Base-by-base conservation (phyloP, 2,888 invertebrate species). In the Drosophila paranaensis region DNA sequence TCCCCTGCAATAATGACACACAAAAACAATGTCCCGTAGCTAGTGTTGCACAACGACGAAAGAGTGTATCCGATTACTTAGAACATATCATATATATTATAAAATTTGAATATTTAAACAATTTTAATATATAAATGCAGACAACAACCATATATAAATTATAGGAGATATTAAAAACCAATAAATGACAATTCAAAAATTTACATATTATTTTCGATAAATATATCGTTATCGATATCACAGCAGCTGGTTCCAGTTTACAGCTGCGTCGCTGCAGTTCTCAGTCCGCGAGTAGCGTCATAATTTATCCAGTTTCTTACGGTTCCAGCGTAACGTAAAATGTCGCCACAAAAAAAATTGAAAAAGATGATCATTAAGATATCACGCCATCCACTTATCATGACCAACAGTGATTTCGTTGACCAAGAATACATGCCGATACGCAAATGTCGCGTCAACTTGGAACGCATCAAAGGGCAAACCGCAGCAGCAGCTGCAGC, bases 381-480 rank as follows among this genome's bases (percentile, higher is more conserved):
- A 33, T 74, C 86, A 3, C 82, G 90, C 0, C 74, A 90, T 27
- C 80, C 89, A 1, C 86, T 74, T 25, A 71, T 88, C 11, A 82
- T 58, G 2, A 65, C 70, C 1, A 64, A 82, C 13, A 57, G 56
- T 1, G 74, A 76, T 0, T 10, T 48, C 0, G 43, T 58, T 9
- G 73, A 72, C 14, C 66, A 74, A 27, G 74, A 89, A 10, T 58
- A 60, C 20, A 58, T 71, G 1, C 74, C 79, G 45, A 55, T 91
- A 16, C 82, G 90, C 9, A 85, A 90, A 42, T 90, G 91, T 71
- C 79, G 89, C 6, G 91, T 90, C 0, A 81, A 89, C 11, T 35
- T 91, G 48, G 77, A 82, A 33, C 82, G 86, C 8, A 35, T 81
- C 0, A 90, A 77, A 11, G 67, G 67, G 2, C 65, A 66, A 25